Conservation (phyloP, 1,140 invertebrate species). For the Melitaea cinxia region DNA sequence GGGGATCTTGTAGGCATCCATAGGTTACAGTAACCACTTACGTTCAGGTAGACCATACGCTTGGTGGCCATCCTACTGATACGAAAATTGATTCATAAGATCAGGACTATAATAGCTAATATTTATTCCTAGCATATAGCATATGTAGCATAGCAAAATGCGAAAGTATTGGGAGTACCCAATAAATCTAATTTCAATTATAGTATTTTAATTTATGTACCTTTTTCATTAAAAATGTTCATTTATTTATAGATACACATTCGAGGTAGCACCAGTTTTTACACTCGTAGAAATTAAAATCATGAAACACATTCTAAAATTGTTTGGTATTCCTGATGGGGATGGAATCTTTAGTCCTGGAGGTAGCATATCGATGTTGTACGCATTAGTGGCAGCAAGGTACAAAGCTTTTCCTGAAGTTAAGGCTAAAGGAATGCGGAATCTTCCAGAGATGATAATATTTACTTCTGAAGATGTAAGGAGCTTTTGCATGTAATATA, state of each 20-base stretch:
- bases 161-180: too few species aligned
- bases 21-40: too few species aligned
- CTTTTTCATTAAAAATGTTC: background rate
- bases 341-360: conserved; percentile 91
- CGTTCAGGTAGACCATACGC: too few species aligned
- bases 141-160: too few species aligned
- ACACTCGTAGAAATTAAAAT: conserved; percentile 87
- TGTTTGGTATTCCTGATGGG: conserved; percentile 86
- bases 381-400: conserved; percentile 89
- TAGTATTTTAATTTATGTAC: too few species aligned
- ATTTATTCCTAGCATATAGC: too few species aligned
- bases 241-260: conserved; percentile 85
- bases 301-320: conserved; percentile 82
- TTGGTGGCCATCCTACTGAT: too few species aligned
- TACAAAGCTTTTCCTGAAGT: conserved; percentile 87
- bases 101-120: too few species aligned
- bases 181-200: too few species aligned
- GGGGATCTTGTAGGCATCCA: too few species aligned
- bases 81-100: too few species aligned
- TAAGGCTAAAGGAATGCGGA: conserved; percentile 86
- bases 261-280: conserved; percentile 89
- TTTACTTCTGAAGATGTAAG: conserved; percentile 90
- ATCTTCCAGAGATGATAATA: conserved; percentile 83
- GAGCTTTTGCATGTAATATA: conserved; percentile 23
- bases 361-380: conserved; percentile 94